These are phyloP conservation scores for Myopa tessellatipennis DNA, from an alignment of 2,888 invertebrate species.

Conservation along the genomic window DNA sequence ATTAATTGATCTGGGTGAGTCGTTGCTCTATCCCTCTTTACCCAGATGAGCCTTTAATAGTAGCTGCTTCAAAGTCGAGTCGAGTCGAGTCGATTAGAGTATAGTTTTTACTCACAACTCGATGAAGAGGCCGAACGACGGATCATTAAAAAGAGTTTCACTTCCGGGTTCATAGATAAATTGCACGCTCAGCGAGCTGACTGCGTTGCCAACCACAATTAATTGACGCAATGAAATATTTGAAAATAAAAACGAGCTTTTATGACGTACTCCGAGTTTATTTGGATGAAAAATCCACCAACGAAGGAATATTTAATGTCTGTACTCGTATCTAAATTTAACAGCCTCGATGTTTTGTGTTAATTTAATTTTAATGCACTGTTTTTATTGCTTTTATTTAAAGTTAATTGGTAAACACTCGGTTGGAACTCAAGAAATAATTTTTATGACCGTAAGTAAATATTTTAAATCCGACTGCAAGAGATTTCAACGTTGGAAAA, in stretches of 20 bases:
- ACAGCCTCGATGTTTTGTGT: background rate
- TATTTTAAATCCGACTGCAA: background rate
- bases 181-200: background rate
- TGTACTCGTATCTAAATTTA: background rate
- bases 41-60: background rate
- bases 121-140: background rate
- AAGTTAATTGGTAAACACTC: background rate
- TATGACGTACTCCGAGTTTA: background rate
- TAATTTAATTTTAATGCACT: background rate
- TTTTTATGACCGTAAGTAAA: too few relatives aligned
- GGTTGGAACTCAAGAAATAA: background rate
- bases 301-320: background rate
- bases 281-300: background rate
- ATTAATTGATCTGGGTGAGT: background rate
- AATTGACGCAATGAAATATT: constrained; percentile 4
- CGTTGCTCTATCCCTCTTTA: background rate
- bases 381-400: background rate
- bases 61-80: background rate
- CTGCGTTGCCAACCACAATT: background rate
- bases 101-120: background rate
- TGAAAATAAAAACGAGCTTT: background rate
- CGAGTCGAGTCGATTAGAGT: background rate
- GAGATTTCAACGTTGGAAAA: too few relatives aligned
- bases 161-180: constrained; percentile 16
- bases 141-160: constrained; percentile 17